phyloP scores from a whole-genome alignment of 2,888 invertebrate species.

The Thymelicus lineola region DNA sequence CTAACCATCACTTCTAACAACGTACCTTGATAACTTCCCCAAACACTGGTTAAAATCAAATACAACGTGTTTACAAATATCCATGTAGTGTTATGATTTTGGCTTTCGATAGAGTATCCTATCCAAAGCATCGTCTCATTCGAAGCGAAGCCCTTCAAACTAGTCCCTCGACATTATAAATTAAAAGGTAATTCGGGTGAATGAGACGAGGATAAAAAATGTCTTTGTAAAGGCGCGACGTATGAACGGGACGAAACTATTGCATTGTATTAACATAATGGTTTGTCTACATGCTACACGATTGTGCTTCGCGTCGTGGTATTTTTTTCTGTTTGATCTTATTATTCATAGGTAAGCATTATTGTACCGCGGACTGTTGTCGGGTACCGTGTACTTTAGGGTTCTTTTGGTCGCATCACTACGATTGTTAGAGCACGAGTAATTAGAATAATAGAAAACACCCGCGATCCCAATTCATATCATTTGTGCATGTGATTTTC shows the following conservation, averaged over 20 bases:
- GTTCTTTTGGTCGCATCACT: constrained; percentile 13
- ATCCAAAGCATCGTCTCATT: constrained; percentile 9
- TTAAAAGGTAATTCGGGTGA: constrained; percentile 63
- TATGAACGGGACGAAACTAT: constrained; percentile 57
- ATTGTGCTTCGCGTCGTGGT: constrained; percentile 69
- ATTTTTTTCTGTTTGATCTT: constrained; percentile 73
- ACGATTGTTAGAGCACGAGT: too few species aligned
- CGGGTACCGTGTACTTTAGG: constrained; percentile 40
- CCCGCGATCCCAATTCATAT: too few species aligned
- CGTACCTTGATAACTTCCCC: too few species aligned
- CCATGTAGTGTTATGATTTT: constrained; percentile 8
- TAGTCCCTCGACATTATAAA: constrained; percentile 44
- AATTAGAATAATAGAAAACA: too few species aligned
- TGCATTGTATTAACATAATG: constrained; percentile 79
- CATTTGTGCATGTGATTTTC: too few species aligned
- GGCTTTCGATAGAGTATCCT: background rate
- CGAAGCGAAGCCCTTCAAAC: constrained; percentile 23
- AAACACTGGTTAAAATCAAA: too few species aligned
- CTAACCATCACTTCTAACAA: too few species aligned
- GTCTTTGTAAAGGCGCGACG: constrained; percentile 52
- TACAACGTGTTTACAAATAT: constrained; percentile 5
- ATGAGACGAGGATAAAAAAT: constrained; percentile 57
- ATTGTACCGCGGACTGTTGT: constrained; percentile 59
- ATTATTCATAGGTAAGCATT: constrained; percentile 82
- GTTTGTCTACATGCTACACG: constrained; percentile 77